phyloP scores from a whole-genome alignment of 2,797 vertebrate genomes.

The Rhinophrynus dorsalis region DNA sequence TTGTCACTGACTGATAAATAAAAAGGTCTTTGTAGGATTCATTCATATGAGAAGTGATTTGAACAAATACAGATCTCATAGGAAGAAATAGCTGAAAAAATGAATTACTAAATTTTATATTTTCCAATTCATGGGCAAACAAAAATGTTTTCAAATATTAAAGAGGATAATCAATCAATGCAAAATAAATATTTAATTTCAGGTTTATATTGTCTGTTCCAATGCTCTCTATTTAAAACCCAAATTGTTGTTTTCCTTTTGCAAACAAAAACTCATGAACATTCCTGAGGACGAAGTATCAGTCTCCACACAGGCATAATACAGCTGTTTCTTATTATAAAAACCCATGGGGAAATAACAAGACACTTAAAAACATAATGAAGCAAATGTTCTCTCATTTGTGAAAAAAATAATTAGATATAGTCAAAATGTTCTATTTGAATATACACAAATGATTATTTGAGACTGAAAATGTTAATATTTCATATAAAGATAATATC shows the following conservation, averaged over 20 bases:
- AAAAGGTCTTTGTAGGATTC: too few relatives aligned
- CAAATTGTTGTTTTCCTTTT: conserved; percentile 13
- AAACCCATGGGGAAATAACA: conserved; percentile 40
- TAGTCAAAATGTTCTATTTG: conserved; percentile 13
- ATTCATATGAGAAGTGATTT: neutral
- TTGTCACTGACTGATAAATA: too few relatives aligned
- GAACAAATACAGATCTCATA: neutral
- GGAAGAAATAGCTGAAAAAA: too few relatives aligned
- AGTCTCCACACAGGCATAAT: neutral
- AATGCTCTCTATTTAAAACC: neutral
- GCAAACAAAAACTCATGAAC: conserved; percentile 9
- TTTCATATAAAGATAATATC: neutral
- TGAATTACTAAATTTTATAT: neutral
- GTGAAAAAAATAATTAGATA: neutral
- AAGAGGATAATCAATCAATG: neutral
- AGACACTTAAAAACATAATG: conserved; percentile 34
- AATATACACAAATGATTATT: conserved; percentile 26
- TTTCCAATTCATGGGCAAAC: neutral
- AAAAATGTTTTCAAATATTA: neutral
- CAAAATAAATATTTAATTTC: neutral
- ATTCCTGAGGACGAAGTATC: conserved; percentile 6
- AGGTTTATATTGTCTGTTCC: neutral
- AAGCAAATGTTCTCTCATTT: conserved; percentile 18
- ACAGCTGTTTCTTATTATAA: conserved; percentile 35
- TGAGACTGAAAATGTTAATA: conserved; percentile 10